Conservation (phyloP, 2,797 vertebrate species). For the Lagodon rhomboides region DNA sequence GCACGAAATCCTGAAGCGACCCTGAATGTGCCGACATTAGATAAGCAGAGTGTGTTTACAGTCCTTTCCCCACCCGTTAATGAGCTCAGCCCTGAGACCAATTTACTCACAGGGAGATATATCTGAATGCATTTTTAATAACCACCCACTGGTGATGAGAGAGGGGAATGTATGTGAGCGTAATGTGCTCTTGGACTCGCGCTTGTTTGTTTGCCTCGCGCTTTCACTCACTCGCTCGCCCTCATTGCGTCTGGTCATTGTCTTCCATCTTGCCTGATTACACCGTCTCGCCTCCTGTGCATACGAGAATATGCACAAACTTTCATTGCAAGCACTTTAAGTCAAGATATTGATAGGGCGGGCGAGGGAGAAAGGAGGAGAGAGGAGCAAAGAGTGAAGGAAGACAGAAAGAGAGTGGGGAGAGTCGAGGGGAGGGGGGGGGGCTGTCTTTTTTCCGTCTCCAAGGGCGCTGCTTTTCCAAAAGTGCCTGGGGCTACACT, state of each 20-base stretch:
- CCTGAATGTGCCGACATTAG: conserved; percentile 69
- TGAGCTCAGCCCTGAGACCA: conserved; percentile 84
- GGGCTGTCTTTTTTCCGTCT: conserved; percentile 82
- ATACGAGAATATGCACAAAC: conserved; percentile 70
- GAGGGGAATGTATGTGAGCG: conserved; percentile 70
- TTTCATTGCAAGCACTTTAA: conserved; percentile 79
- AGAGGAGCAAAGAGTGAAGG: conserved; percentile 63
- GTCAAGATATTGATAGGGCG: conserved; percentile 73
- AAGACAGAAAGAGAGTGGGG: conserved; percentile 62
- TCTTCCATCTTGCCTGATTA: conserved; percentile 72
- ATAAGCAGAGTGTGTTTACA: conserved; percentile 81
- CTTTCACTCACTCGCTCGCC: conserved; percentile 54
- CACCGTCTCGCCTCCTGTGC: conserved; percentile 32
- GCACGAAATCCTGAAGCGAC: conserved; percentile 69
- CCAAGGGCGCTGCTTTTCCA: conserved; percentile 97
- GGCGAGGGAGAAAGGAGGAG: conserved; percentile 48
- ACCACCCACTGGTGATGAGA: conserved; percentile 83
- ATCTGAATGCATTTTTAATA: conserved; percentile 87
- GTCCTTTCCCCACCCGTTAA: conserved; percentile 80
- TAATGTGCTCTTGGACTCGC: conserved; percentile 68
- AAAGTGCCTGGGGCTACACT: conserved; percentile 96
- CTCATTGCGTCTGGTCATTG: conserved; percentile 69
- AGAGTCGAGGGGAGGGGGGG: conserved; percentile 42
- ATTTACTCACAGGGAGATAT: conserved; percentile 83
- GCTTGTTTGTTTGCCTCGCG: conserved; percentile 73